Evolutionary conservation across 1,140 invertebrate genomes (phyloP).

Genomic region (Sinonovacula constricta): DNA sequence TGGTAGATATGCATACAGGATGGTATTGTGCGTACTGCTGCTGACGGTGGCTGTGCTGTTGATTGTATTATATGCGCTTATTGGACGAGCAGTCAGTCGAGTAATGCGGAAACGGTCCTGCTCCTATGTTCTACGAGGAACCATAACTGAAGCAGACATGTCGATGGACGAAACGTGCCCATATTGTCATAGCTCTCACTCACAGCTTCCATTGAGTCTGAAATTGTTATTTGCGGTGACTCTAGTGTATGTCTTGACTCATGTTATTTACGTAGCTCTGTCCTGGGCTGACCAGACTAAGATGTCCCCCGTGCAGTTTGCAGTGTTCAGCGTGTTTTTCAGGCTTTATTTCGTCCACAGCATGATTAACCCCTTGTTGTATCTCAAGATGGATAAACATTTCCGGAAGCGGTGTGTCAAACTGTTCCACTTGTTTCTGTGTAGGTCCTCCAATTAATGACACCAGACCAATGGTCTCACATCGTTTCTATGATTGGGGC

Average conservation of each 20-base stretch:
- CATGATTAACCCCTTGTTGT: slow-evolving; percentile 38
- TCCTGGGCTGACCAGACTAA: slow-evolving; percentile 22
- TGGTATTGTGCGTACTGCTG: background rate
- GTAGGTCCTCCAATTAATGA: too few relatives aligned
- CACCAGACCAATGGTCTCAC: too few relatives aligned
- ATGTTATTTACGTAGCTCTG: slow-evolving; percentile 6
- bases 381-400: slow-evolving; percentile 35
- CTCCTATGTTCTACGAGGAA: background rate
- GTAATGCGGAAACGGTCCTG: slow-evolving; percentile 18
- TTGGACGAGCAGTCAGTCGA: slow-evolving; percentile 14
- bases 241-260: slow-evolving; percentile 29
- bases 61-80: slow-evolving; percentile 22
- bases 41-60: slow-evolving; percentile 7
- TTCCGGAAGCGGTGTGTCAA: slow-evolving; percentile 28
- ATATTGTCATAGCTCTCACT: background rate
- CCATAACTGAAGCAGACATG: background rate
- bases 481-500: too few relatives aligned
- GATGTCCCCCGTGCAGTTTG: slow-evolving; percentile 11
- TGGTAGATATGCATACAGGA: slow-evolving; percentile 27
- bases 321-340: slow-evolving; percentile 22
- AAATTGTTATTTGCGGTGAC: slow-evolving; percentile 34
- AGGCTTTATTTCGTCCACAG: slow-evolving; percentile 40
- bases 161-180: background rate
- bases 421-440: too few relatives aligned
- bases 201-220: slow-evolving; percentile 11